Evolutionary conservation across 2,888 invertebrate species (phyloP).

Genomic region (Endomychus coccineus): DNA sequence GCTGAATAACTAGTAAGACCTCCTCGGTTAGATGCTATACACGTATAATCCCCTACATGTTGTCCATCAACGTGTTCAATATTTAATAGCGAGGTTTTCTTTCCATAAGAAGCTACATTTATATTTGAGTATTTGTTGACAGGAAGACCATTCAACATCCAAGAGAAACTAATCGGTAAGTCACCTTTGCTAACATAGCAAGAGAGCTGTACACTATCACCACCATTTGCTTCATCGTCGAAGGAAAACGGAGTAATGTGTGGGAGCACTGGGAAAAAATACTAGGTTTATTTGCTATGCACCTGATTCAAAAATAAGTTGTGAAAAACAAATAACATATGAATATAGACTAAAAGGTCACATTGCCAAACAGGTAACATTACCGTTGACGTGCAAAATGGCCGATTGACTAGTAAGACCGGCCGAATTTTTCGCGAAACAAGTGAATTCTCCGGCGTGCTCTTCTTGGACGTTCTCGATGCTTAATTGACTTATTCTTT

Average conservation of each 20-base stretch:
- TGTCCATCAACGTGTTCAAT: slow-evolving; percentile 50
- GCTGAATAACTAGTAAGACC: slow-evolving; percentile 47
- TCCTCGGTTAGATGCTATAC: slow-evolving; percentile 48
- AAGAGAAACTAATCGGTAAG: slow-evolving; percentile 65
- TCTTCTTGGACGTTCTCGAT: slow-evolving; percentile 48
- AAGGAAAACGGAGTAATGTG: slow-evolving; percentile 57
- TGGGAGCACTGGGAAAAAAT: slow-evolving; percentile 47
- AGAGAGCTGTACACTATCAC: slow-evolving; percentile 43
- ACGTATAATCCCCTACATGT: slow-evolving; percentile 52
- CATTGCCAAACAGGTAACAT: slow-evolving; percentile 26
- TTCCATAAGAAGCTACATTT: slow-evolving; percentile 53
- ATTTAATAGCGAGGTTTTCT: slow-evolving; percentile 56
- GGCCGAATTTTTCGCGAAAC: slow-evolving; percentile 47
- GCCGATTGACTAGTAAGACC: slow-evolving; percentile 48
- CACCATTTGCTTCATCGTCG: slow-evolving; percentile 40
- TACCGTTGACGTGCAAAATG: slow-evolving; percentile 49
- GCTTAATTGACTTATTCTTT: slow-evolving; percentile 47
- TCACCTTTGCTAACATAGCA: slow-evolving; percentile 71
- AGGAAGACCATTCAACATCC: slow-evolving; percentile 59
- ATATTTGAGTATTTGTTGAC: slow-evolving; percentile 46
- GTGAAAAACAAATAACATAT: too few species aligned
- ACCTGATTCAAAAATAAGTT: too few species aligned
- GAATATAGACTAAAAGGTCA: too few species aligned
- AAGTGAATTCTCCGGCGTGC: slow-evolving; percentile 50
- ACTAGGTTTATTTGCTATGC: slow-evolving; percentile 18